Evolutionary conservation across 2,113 vertebrate species (phyloP), one percentile per base, ranked within the genome.

Genomic region (Manacus vitellinus): DNA sequence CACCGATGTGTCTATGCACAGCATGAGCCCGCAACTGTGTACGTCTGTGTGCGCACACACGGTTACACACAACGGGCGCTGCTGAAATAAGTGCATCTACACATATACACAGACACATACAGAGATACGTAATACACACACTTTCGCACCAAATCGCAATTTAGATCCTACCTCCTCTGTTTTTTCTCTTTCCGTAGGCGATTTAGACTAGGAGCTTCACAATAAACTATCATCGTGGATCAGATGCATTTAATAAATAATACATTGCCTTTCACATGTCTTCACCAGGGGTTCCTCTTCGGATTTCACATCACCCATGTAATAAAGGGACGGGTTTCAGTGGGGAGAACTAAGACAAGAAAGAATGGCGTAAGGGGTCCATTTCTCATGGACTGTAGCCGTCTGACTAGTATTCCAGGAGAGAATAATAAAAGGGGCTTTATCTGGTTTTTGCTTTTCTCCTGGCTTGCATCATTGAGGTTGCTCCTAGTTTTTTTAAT

Each of bases 401-500:
- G 44, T 12, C 35, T 72, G 47, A 87, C 31, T 18, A 71, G 88
- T 68, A 72, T 74, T 95, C 39, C 76, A 78, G 47, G 35, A 61
- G 23, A 67, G 52, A 86, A 18, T 21, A 91, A 89, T 92, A 92
- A 95, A 95, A 78, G 80, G 46, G 47, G 66, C 84, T 94, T 95
- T 94, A 91, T 95, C 68, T 88, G 55, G 1, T 41, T 92, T 91
- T 91, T 80, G 28, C 56, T 67, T 75, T 87, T 75, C 89, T 91
- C 52, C 80, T 71, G 94, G 43, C 84, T 95, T 43, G 56, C 86
- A 92, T 52, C 68, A 7, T 35, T 91, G 7, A 39, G 72, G 55
- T 44, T 87, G 86, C 95, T 72, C 85, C 72, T 61, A 81, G 55
- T 66, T 96, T 96, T 95, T 77, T 92, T 94, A 96, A 95, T 97